A percentile compares a stretch with the other conserved stretches of the same genome.
These are phyloP conservation scores for Seriola quinqueradiata DNA, from an alignment of 2,113 vertebrate genomes.

Conservation along the genomic window DNA sequence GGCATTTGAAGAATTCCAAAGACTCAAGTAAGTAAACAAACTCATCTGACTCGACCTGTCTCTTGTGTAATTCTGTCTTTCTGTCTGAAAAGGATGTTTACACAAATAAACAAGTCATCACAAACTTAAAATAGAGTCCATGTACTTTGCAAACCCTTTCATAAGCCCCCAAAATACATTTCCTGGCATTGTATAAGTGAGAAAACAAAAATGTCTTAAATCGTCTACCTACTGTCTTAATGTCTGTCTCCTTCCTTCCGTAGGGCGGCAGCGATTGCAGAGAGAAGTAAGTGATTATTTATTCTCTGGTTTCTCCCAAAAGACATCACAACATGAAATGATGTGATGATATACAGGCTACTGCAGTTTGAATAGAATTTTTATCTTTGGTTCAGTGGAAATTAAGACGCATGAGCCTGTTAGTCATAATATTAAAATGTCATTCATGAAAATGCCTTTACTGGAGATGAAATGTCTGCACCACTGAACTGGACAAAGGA, in stretches of 20 bases:
- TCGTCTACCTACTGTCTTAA: constrained; percentile 45
- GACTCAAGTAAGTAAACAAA: constrained; percentile 94
- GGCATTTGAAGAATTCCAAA: constrained; percentile 97
- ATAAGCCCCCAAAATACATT: constrained; percentile 48
- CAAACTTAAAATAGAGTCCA: constrained; percentile 47
- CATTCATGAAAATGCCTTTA: constrained; percentile 15
- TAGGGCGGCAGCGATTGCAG: constrained; percentile 95
- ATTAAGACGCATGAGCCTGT: constrained; percentile 1
- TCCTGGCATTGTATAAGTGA: constrained; percentile 68
- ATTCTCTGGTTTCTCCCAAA: constrained; percentile 31
- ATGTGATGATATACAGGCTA: constrained; percentile 11
- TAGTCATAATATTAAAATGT: background rate
- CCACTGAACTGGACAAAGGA: background rate
- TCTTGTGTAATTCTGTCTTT: constrained; percentile 42
- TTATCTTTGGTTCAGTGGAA: background rate
- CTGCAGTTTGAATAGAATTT: constrained; percentile 2
- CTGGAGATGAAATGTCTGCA: background rate
- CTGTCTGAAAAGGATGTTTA: constrained; percentile 59
- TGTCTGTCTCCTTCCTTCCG: constrained; percentile 67
- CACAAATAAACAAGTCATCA: constrained; percentile 41
- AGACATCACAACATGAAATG: constrained; percentile 11
- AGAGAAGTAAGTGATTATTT: constrained; percentile 93
- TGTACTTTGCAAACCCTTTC: constrained; percentile 23
- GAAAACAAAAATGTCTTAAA: constrained; percentile 13
- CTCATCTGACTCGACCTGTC: constrained; percentile 1